A percentile compares a stretch with the other conserved stretches of the same genome.
These are phyloP conservation scores for Gambelia wislizenii DNA, from an alignment of 2,797 vertebrate genomes.

Conservation along the genomic window DNA sequence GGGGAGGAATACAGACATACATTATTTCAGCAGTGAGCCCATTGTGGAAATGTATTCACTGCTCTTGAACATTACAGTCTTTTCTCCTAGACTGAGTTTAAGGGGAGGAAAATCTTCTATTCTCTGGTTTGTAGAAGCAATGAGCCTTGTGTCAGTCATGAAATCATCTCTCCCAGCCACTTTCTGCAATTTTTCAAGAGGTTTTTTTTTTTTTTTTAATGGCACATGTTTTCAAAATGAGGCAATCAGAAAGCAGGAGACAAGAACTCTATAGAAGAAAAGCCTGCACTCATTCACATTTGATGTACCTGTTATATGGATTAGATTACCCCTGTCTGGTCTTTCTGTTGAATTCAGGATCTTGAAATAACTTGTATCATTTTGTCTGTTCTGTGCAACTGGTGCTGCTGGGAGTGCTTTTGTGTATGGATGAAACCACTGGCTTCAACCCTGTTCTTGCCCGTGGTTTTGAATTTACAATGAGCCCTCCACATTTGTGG, in stretches of 20 bases:
- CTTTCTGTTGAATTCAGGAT: neutral
- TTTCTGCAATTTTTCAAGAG: neutral
- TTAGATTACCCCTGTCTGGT: neutral
- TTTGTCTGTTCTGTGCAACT: neutral
- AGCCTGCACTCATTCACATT: neutral
- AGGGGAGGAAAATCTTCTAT: neutral
- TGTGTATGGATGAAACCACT: no score
- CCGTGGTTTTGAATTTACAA: no score
- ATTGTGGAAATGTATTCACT: neutral
- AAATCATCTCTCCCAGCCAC: neutral
- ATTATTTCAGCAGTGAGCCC: neutral
- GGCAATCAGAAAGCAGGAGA: neutral
- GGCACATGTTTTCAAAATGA: neutral
- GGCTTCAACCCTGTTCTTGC: no score
- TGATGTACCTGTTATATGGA: neutral
- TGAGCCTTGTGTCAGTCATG: neutral
- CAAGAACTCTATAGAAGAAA: conserved; percentile 19
- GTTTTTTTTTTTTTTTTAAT: no score
- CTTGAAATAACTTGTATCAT: neutral
- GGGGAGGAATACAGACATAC: neutral
- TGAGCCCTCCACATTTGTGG: no score
- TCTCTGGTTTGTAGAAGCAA: neutral
- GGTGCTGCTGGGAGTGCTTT: neutral
- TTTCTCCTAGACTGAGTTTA: neutral
- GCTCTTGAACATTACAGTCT: neutral